Conservation (phyloP, 2,113 vertebrate genomes). For the Daboia siamensis region DNA sequence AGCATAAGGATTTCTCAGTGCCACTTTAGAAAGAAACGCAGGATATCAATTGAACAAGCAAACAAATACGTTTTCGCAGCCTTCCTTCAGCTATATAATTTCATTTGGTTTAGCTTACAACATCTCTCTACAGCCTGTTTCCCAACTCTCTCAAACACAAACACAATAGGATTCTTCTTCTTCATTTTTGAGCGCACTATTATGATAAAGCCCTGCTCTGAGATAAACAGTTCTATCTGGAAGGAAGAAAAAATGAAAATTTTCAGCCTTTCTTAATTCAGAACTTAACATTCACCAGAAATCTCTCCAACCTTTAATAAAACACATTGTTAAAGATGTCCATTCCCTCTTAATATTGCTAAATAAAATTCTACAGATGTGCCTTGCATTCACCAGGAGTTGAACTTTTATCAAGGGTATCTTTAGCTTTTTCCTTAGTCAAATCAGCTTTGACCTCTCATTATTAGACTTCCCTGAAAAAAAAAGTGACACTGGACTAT, state of each 20-base stretch:
- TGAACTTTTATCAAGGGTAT: neutral
- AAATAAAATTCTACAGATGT: neutral
- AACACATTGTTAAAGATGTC: neutral
- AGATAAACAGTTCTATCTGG: neutral
- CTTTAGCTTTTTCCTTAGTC: neutral
- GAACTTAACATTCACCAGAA: neutral
- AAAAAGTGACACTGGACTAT: neutral
- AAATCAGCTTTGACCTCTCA: neutral
- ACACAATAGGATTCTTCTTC: neutral
- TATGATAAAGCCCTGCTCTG: neutral
- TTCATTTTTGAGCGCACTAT: neutral
- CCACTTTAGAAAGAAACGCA: neutral
- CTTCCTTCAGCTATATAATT: neutral
- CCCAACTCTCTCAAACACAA: neutral
- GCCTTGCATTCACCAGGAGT: neutral
- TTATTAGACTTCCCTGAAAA: neutral
- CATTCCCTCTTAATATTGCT: neutral
- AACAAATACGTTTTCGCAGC: neutral
- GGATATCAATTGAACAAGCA: neutral
- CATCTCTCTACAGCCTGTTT: neutral
- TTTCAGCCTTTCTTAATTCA: neutral
- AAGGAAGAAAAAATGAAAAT: neutral
- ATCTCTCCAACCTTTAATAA: neutral
- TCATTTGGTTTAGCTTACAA: neutral
- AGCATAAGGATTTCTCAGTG: neutral